Base-by-base conservation (phyloP, 2,797 vertebrate species). In the Syngnathus rostellatus region DNA sequence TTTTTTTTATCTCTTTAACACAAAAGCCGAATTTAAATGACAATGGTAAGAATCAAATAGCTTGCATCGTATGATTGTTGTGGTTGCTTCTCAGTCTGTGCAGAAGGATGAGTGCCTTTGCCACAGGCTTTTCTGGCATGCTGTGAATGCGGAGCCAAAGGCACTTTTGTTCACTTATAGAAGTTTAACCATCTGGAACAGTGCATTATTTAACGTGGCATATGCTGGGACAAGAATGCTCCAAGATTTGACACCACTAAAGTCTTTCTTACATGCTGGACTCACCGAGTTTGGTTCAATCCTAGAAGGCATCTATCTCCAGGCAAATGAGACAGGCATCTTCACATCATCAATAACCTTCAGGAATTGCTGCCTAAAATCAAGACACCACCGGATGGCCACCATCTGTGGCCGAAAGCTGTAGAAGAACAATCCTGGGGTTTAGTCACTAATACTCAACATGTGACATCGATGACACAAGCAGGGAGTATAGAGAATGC, bases 181-280 rank as follows among this genome's bases (percentile, higher is more conserved):
- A 77, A 76, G 76, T 79, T 80, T 71, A 81, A 82, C 86, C 87
- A 86, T 88, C 86, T 89, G 87, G 80, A 77, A 65, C 21, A 70
- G 43, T 89, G 78, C 85, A 90, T 89, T 88, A 89, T 89, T 89
- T 80, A 89, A 79, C 43, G 68, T 59, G 71, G 72, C 87, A 83
- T 89, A 87, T 88, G 86, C 68, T 46, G 71, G 72, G 72, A 76
- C 76, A 80, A 80, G 77, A 73, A 74, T 79, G 68, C 78, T 73
- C 62, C 38, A 43, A 50, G 73, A 69, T 72, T 70, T 23, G 31
- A 73, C 68, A 72, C 21, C n/a, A 8, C 25, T 16, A 5, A 12
- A 25, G 21, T 25, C 53, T 55, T 25, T 25, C 6, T 4, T 55
- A 8, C 23, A 55, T 55, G 23, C 23, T 25, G 10, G 12, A 54